Percentiles rank a stretch among this genome's conserved stretches.
Conservation (phyloP, 1,140 invertebrate genomes). For the Drosophila athabasca region DNA sequence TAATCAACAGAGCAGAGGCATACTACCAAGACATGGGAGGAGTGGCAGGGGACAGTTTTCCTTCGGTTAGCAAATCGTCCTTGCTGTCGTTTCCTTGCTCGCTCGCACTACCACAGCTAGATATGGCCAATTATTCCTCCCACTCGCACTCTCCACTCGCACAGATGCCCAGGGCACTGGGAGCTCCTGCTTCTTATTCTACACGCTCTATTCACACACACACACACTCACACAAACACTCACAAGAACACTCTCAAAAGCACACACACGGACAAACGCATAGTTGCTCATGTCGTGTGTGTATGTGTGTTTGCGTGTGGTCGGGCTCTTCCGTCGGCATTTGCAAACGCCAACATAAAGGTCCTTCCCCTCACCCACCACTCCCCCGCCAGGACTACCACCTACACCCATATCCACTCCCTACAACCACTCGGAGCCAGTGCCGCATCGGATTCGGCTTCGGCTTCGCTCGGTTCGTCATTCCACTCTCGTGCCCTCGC, state of each 20-base stretch:
- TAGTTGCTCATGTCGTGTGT: neutral
- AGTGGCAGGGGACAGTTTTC: constrained; percentile 11
- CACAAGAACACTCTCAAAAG: neutral
- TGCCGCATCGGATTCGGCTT: neutral
- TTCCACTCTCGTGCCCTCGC: neutral
- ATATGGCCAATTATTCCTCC: neutral
- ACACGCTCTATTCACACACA: constrained; percentile 43
- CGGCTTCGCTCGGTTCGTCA: constrained; percentile 7
- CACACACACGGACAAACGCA: constrained; percentile 1
- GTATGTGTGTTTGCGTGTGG: constrained; percentile 19
- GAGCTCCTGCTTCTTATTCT: constrained; percentile 19
- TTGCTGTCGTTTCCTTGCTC: constrained; percentile 27
- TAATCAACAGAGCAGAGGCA: constrained; percentile 44
- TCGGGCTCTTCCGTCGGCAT: constrained; percentile 57
- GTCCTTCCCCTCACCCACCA: constrained; percentile 3
- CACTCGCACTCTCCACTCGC: neutral
- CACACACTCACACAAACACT: constrained; percentile 5
- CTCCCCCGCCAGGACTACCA: constrained; percentile 8
- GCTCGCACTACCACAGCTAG: constrained; percentile 22
- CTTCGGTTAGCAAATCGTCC: constrained; percentile 70
- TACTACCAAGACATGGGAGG: neutral
- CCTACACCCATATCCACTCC: neutral
- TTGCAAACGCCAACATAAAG: constrained; percentile 7
- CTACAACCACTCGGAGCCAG: neutral
- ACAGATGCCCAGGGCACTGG: neutral